These are phyloP conservation scores for Drosophila pruinosa DNA, from an alignment of 1,140 invertebrate genomes.

Conservation along the genomic window DNA sequence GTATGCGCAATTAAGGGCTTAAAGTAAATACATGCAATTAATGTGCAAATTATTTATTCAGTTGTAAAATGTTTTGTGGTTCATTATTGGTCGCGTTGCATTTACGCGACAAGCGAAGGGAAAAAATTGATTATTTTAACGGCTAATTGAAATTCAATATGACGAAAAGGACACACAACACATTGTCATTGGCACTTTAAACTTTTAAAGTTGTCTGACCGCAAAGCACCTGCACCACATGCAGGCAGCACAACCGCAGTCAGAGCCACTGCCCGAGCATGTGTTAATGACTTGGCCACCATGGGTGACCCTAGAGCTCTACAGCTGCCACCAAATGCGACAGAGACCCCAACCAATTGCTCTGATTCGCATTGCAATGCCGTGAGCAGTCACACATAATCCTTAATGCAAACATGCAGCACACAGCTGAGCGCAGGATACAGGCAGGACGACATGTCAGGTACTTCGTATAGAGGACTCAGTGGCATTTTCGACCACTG, in stretches of 20 bases:
- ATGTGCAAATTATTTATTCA: constrained; percentile 77
- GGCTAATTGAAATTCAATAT: constrained; percentile 63
- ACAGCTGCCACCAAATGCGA: neutral
- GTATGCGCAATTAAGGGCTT: constrained; percentile 70
- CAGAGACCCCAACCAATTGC: neutral
- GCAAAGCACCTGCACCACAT: constrained; percentile 24
- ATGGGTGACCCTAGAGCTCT: neutral
- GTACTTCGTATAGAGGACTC: neutral
- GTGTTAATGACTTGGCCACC: constrained; percentile 33
- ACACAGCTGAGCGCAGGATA: constrained; percentile 14
- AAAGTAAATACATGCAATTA: constrained; percentile 69
- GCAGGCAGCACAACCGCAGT: neutral
- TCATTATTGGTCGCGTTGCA: constrained; percentile 63
- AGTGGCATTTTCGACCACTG: constrained; percentile 35
- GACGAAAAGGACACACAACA: neutral
- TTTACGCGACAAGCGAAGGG: constrained; percentile 33
- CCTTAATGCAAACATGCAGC: constrained; percentile 58
- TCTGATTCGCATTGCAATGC: constrained; percentile 28
- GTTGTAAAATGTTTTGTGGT: constrained; percentile 75
- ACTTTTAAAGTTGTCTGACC: constrained; percentile 42
- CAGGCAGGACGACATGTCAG: neutral
- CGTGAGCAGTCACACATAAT: constrained; percentile 51
- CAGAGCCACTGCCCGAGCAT: constrained; percentile 3
- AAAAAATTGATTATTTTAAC: constrained; percentile 39
- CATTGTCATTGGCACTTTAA: constrained; percentile 28